phyloP scores from a whole-genome alignment of 2,113 vertebrate genomes.

The Anguilla japonica region DNA sequence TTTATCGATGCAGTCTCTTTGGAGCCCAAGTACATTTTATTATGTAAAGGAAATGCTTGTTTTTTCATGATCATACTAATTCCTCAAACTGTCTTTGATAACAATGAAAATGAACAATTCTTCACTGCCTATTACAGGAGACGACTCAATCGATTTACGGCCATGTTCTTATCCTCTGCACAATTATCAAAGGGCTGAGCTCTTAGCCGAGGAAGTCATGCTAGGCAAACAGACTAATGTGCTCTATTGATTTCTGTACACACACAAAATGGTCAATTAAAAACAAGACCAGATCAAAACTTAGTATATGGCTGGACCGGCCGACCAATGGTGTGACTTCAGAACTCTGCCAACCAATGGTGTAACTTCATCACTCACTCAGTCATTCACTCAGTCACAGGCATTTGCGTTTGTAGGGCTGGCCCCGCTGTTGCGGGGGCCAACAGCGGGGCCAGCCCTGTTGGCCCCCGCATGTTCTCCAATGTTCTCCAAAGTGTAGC shows the following conservation, averaged over 20 bases:
- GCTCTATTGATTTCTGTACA: neutral
- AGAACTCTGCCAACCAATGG: no score
- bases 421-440: no score
- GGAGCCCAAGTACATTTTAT: neutral
- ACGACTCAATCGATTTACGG: conserved; percentile 1
- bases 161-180: conserved; percentile 26
- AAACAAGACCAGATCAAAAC: neutral
- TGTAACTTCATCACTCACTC: no score
- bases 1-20: no score
- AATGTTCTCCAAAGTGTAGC: neutral
- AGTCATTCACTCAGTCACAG: no score
- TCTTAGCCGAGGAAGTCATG: neutral
- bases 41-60: neutral
- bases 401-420: no score
- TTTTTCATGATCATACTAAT: neutral
- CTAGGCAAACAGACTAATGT: neutral
- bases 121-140: neutral
- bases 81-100: neutral
- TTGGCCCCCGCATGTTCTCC: no score
- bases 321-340: no score
- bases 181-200: conserved; percentile 7
- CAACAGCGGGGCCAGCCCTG: no score
- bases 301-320: no score
- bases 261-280: neutral
- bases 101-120: neutral